These are phyloP conservation scores for Latrodectus hesperus DNA, from an alignment of 2,888 invertebrate genomes.

Conservation along the genomic window DNA sequence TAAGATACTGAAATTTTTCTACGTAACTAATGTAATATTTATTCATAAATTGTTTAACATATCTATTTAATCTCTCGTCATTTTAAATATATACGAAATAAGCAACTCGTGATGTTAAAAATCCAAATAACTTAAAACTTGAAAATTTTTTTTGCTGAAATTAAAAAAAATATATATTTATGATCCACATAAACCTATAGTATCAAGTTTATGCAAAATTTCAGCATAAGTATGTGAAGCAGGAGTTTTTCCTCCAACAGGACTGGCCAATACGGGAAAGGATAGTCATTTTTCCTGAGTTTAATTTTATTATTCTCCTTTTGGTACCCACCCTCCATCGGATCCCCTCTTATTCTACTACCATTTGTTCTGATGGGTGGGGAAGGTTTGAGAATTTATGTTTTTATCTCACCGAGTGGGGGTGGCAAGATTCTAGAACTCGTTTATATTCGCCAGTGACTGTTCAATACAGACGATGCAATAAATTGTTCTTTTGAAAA, in stretches of 20 bases:
- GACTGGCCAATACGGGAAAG: slow-evolving; percentile 59
- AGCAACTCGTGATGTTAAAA: too few relatives aligned
- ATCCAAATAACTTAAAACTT: too few relatives aligned
- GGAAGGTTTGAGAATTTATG: slow-evolving; percentile 49
- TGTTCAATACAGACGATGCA: too few relatives aligned
- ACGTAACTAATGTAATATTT: too few relatives aligned
- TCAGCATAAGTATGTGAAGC: neutral
- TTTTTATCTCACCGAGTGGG: neutral
- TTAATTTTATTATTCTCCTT: slow-evolving; percentile 66
- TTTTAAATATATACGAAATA: too few relatives aligned
- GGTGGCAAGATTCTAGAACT: slow-evolving; percentile 10
- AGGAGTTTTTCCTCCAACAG: neutral
- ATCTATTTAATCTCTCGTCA: too few relatives aligned
- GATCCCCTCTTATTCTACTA: slow-evolving; percentile 1
- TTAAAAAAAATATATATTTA: neutral
- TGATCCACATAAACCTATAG: neutral
- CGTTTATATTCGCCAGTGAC: neutral
- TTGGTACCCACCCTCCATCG: slow-evolving; percentile 23
- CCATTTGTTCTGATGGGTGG: slow-evolving; percentile 35
- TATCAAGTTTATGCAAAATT: neutral
- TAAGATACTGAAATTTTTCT: too few relatives aligned
- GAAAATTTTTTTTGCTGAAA: too few relatives aligned
- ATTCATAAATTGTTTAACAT: too few relatives aligned
- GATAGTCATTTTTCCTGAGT: slow-evolving; percentile 61
- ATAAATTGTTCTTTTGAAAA: too few relatives aligned